phyloP scores from a whole-genome alignment of 2,888 invertebrate genomes.

The Thera britannica region DNA sequence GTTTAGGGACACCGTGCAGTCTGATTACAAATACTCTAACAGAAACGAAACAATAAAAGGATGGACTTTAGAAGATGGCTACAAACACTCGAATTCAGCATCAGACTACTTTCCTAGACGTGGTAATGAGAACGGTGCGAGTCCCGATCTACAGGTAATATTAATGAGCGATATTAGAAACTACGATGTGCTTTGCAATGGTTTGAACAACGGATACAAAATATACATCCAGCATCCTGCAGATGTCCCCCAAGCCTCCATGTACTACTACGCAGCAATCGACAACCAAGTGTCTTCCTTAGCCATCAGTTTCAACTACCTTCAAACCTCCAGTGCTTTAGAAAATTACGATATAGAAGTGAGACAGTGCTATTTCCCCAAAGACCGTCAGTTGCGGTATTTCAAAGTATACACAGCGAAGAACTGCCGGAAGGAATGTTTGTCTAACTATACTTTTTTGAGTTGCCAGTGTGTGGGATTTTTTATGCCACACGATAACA shows the following conservation, averaged over 20 bases:
- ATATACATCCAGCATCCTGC: constrained; percentile 58
- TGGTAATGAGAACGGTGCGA: constrained; percentile 12
- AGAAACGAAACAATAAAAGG: constrained; percentile 1
- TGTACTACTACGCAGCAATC: constrained; percentile 33
- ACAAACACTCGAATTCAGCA: neutral
- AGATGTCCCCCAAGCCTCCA: constrained; percentile 46
- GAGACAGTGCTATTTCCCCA: constrained; percentile 60
- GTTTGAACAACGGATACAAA: constrained; percentile 42
- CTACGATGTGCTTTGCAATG: constrained; percentile 34
- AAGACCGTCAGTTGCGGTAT: constrained; percentile 48
- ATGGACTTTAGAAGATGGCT: constrained; percentile 17
- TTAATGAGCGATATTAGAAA: neutral
- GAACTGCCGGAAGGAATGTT: constrained; percentile 61
- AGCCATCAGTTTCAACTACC: constrained; percentile 50
- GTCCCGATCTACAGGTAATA: constrained; percentile 9
- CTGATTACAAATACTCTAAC: constrained; percentile 15
- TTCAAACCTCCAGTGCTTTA: constrained; percentile 45
- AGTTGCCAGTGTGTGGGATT: constrained; percentile 55
- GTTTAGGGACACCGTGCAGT: constrained; percentile 38
- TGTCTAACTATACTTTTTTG: constrained; percentile 51
- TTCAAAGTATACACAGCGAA: constrained; percentile 57
- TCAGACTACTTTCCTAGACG: constrained; percentile 2
- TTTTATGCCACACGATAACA: constrained; percentile 54
- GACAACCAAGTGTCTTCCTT: constrained; percentile 52
- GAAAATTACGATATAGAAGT: constrained; percentile 44